A percentile compares a stretch with the other conserved stretches of the same genome.
Evolutionary conservation across 92 coral and sea anemone species (phyloP).

Genomic region (Palythoa heliodiscus): DNA sequence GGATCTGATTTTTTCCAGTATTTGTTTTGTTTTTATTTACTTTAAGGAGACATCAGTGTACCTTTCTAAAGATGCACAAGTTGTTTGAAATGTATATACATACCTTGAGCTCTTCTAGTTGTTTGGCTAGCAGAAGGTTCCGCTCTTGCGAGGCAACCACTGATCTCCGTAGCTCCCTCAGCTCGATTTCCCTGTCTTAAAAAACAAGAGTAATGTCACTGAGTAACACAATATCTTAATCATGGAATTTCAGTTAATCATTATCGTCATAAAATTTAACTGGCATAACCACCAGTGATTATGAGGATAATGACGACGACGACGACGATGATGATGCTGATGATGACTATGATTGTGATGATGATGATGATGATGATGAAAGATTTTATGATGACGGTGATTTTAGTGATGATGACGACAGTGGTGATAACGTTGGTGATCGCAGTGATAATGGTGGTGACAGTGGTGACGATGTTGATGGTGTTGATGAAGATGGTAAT

Average conservation of each 20-base stretch:
- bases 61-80: neutral
- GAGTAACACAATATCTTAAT: neutral
- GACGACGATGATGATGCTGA: neutral
- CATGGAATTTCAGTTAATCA: neutral
- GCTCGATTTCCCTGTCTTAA: conserved; percentile 88
- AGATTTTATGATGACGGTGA: too few species aligned
- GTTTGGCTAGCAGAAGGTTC: conserved; percentile 69
- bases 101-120: conserved; percentile 86
- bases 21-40: too few species aligned
- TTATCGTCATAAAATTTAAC: neutral
- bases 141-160: conserved; percentile 75
- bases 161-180: conserved; percentile 79
- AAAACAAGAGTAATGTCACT: neutral
- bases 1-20: too few species aligned
- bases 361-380: neutral
- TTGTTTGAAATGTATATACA: neutral
- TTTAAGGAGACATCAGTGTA: neutral
- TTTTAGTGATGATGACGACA: neutral
- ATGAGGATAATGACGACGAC: neutral
- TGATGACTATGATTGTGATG: neutral
- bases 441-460: neutral
- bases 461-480: neutral
- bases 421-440: neutral
- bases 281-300: neutral
- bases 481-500: neutral